These are phyloP conservation scores for Hypolimnas misippus DNA, from an alignment of 2,888 invertebrate genomes.

Conservation along the genomic window DNA sequence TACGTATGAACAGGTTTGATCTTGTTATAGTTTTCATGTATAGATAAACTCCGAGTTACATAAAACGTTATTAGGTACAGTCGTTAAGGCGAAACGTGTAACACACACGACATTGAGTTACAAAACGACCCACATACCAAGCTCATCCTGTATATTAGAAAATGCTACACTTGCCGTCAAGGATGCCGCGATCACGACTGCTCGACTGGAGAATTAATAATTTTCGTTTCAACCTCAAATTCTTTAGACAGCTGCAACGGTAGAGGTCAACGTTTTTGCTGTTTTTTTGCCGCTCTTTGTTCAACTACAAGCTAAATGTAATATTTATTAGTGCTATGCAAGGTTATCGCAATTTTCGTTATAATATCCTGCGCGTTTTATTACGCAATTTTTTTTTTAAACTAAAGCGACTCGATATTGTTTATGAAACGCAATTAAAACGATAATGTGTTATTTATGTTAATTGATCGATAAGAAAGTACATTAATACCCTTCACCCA, in stretches of 20 bases:
- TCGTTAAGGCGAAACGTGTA: conserved; percentile 27
- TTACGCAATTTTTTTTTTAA: conserved; percentile 11
- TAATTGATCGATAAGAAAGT: conserved; percentile 21
- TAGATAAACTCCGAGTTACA: too few species aligned
- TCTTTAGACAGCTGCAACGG: conserved; percentile 45
- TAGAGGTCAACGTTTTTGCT: conserved; percentile 39
- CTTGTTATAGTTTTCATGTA: neutral
- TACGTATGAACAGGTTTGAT: too few species aligned
- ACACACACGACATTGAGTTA: conserved; percentile 63
- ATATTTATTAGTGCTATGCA: conserved; percentile 4
- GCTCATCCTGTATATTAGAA: conserved; percentile 58
- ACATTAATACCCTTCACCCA: conserved; percentile 20
- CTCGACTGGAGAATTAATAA: conserved; percentile 29
- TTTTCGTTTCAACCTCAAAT: conserved; percentile 38
- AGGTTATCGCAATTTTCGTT: conserved; percentile 9
- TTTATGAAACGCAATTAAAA: conserved; percentile 13
- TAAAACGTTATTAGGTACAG: conserved; percentile 1
- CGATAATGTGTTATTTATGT: neutral
- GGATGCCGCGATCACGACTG: conserved; percentile 56
- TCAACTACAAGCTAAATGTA: neutral
- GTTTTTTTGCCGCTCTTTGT: conserved; percentile 30
- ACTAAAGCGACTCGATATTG: neutral
- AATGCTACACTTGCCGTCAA: conserved; percentile 60
- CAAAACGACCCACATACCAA: conserved; percentile 66
- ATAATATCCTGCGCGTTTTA: conserved; percentile 5